A percentile compares a stretch with the other conserved stretches of the same genome.
phyloP scores from a whole-genome alignment of 2,888 invertebrate genomes.

The Cephus rjabovi region DNA sequence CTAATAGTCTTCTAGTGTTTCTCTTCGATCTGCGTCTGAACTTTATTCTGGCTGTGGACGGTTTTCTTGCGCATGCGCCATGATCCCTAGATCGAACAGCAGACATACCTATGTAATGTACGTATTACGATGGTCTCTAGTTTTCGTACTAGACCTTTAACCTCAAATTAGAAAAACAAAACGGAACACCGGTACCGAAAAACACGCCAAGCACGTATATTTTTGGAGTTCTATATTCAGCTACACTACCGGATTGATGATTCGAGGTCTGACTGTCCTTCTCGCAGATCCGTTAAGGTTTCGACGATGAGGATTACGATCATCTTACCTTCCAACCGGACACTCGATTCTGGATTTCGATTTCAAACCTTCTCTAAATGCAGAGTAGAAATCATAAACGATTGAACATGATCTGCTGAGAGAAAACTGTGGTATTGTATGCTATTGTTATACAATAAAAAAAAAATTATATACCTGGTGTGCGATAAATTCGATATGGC shows the following conservation, averaged over 20 bases:
- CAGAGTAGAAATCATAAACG: slow-evolving; percentile 6
- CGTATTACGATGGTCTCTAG: not conserved
- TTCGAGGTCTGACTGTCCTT: not conserved
- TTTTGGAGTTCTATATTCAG: slow-evolving; percentile 29
- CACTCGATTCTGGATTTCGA: slow-evolving; percentile 27
- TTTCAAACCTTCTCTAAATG: slow-evolving; percentile 28
- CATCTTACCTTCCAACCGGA: not conserved
- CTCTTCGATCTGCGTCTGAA: not conserved
- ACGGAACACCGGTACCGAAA: slow-evolving; percentile 17
- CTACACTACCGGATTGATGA: slow-evolving; percentile 5
- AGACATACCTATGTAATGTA: not conserved
- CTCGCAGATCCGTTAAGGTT: not conserved
- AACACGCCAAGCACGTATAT: slow-evolving; percentile 19
- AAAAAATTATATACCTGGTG: not conserved
- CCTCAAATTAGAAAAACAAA: slow-evolving; percentile 10
- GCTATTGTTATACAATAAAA: not conserved
- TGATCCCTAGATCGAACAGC: not conserved
- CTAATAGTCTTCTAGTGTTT: not conserved
- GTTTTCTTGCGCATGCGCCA: not conserved
- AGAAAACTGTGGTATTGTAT: not conserved
- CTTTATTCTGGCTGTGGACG: not conserved
- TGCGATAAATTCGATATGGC: not conserved
- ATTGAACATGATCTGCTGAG: slow-evolving; percentile 25
- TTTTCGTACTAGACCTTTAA: not conserved
- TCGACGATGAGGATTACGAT: not conserved